Base-by-base conservation (phyloP, 1,140 invertebrate species). In the Sweltsa coloradensis region DNA sequence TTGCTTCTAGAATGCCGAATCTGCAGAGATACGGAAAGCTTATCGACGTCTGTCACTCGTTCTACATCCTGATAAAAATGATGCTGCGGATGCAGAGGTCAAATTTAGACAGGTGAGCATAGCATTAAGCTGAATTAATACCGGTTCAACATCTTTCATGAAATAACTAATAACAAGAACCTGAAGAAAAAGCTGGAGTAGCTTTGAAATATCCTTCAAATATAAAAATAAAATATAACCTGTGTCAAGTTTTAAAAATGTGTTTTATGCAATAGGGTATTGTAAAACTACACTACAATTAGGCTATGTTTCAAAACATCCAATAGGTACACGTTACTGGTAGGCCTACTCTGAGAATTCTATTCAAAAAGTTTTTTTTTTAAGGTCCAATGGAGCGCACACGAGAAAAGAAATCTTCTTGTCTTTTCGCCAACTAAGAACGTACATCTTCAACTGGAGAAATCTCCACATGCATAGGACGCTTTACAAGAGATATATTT, bases 41-140 rank as follows among this genome's bases (percentile, higher is more conserved):
- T 98, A 96, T 65, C 76, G 92, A 57, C 80, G 75, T 47, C 69
- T 97, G 21, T 94, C 93, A 0, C 66, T 97, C 6, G 78, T 83
- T 52, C 64, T 92, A 31, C 95, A 98, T 75, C 95, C 95, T 0
- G 95, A 98, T 60, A 95, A 95, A 69, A 97, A 92, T 70, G 69
- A 82, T 56, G 78, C 89, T 6, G 76, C 81, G 41, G 87, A 97
- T 77, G 92, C 94, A 3, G 89, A 91, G 58, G 76, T 83, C 5
- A 81, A 92, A 68, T 98, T 98, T 65, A 75, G 93, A 64, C 86
- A 95, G 66, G 80, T 83, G 61, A 59, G n/a, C n/a, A n/a, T n/a
- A 47, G 21, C n/a, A 13, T 14, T 34, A 5, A 9, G 11, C 21
- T 23, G 5, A 11, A 23, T 3, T 23, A 24, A 7, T 41, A n/a